phyloP scores from a whole-genome alignment of 2,888 invertebrate species.

The Celastrina argiolus region DNA sequence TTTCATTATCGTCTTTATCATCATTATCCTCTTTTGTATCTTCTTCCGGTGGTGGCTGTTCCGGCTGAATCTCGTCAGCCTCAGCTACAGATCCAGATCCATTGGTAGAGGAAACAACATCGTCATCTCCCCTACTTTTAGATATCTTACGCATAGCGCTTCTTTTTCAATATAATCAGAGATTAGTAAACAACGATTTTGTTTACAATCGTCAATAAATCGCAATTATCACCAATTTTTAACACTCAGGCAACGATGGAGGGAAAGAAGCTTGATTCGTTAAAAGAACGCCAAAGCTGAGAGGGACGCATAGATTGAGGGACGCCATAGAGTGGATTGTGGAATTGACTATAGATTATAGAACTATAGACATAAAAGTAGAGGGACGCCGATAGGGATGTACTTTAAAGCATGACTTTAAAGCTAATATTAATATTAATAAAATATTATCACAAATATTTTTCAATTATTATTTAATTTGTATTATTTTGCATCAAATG shows the following conservation, averaged over 20 bases:
- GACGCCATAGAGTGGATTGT: too few species aligned
- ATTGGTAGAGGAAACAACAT: slow-evolving; percentile 67
- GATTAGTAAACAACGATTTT: slow-evolving; percentile 23
- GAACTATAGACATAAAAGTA: too few species aligned
- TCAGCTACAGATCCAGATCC: slow-evolving; percentile 61
- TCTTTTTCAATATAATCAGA: slow-evolving; percentile 42
- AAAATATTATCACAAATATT: too few species aligned
- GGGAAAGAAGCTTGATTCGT: slow-evolving; percentile 31
- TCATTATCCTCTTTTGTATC: slow-evolving; percentile 37
- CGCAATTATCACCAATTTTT: neutral
- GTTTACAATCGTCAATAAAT: neutral
- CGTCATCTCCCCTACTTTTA: slow-evolving; percentile 65
- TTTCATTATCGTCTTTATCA: slow-evolving; percentile 26
- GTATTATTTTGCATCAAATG: too few species aligned
- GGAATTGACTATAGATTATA: too few species aligned
- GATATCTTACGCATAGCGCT: slow-evolving; percentile 66
- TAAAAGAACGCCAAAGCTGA: slow-evolving; percentile 22
- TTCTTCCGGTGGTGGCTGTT: slow-evolving; percentile 36
- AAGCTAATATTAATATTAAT: too few species aligned
- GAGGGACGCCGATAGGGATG: too few species aligned
- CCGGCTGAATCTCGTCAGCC: slow-evolving; percentile 36
- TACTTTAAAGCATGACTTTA: too few species aligned
- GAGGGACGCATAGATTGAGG: slow-evolving; percentile 27
- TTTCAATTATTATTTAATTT: too few species aligned
- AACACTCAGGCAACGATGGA: slow-evolving; percentile 26